Evolutionary conservation across 2,888 invertebrate genomes (phyloP), one percentile per base, ranked within the genome.

Genomic region (Scaptomyza reducta): DNA sequence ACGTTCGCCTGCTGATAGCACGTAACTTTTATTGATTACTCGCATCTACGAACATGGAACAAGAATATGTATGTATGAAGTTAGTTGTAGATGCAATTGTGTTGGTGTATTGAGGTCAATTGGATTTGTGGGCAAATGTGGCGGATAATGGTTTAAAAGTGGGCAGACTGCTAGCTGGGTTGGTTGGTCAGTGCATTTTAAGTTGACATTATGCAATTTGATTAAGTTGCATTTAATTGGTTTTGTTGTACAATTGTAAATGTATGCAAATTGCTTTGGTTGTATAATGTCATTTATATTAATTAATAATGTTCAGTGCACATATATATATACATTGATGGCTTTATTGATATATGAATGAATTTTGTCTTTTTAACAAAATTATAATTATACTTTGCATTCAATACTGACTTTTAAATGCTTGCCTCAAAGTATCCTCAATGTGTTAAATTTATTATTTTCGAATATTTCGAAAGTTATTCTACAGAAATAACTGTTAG

Each of bases 171-270:
- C 47, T 13, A 31, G 35, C 27, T 50, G 41, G 38, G 6, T 13
- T 40, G 14, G 33, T 16, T 27, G 41, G 22, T n/a, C 42, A n/a
- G n/a, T 22, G 80, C 79, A 83, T 79, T 83, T 80, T 72, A 61
- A 77, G 75, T 70, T 81, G 75, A 61, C 75, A 83, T 75, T 77
- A 68, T 79, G 73, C 82, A 74, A 76, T 82, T 82, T 84, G 82
- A 84, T 84, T 82, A 84, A 82, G 84, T 79, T 76, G 60, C 68
- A 77, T 82, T 82, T 82, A 81, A 82, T 82, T 82, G 81, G 66
- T 80, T 83, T 83, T 79, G 83, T 65, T 80, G 51, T 45, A 58
- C 70, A 65, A 72, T 70, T 66, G 77, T 81, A 70, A 69, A 72
- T 77, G 72, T 77, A 70, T 79, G 73, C 73, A 75, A 82, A 81